Conservation (phyloP, 2,113 vertebrate genomes). For the Nanorana parkeri region DNA sequence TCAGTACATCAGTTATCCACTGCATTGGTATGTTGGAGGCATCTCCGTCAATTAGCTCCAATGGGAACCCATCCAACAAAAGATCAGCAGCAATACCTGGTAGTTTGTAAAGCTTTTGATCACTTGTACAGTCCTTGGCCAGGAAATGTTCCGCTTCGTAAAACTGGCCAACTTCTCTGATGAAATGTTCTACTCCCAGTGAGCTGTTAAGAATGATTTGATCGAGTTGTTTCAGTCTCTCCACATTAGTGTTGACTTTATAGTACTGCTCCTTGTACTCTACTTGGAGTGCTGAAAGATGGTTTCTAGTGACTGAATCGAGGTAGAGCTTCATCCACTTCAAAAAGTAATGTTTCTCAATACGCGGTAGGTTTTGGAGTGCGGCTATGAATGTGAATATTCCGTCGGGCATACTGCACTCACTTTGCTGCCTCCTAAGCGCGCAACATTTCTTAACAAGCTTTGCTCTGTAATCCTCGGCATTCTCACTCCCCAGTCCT, state of each 20-base stretch:
- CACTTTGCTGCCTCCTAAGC: constrained; percentile 59
- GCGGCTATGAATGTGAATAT: constrained; percentile 62
- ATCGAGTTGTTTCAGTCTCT: constrained; percentile 29
- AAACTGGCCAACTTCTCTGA: constrained; percentile 81
- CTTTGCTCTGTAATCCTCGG: constrained; percentile 48
- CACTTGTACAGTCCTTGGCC: constrained; percentile 48
- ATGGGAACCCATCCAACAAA: constrained; percentile 74
- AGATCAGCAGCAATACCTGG: constrained; percentile 68
- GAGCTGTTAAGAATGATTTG: constrained; percentile 67
- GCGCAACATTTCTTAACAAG: constrained; percentile 59
- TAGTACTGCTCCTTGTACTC: constrained; percentile 50
- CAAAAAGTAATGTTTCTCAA: constrained; percentile 64
- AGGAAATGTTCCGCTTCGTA: constrained; percentile 73
- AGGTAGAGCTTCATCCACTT: constrained; percentile 65
- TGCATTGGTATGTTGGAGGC: constrained; percentile 75
- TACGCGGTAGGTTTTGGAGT: constrained; percentile 54
- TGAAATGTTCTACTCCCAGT: constrained; percentile 78
- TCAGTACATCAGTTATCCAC: constrained; percentile 77
- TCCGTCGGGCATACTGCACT: constrained; percentile 28
- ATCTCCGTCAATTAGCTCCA: constrained; percentile 81
- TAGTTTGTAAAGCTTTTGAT: constrained; percentile 2
- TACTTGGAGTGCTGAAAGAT: constrained; percentile 22
- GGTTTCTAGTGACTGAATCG: constrained; percentile 37
- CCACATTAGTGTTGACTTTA: constrained; percentile 44
- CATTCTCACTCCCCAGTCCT: not conserved